Evolutionary conservation across 2,113 vertebrate genomes (phyloP).

Genomic region (Solea senegalensis): DNA sequence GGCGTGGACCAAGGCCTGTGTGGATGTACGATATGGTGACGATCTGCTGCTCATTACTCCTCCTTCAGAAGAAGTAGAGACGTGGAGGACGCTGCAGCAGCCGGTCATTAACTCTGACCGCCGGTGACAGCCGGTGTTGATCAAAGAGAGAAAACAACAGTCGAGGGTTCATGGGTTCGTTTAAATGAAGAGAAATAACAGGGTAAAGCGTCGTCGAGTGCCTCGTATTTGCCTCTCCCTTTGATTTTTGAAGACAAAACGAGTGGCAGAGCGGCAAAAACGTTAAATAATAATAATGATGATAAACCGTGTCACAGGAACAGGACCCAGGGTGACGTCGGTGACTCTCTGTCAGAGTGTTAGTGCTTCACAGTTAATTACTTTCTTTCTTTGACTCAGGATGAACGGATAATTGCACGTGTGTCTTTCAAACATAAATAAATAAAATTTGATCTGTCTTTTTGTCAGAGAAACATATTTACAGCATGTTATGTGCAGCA

Average conservation of each 20-base stretch:
- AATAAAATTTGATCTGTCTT: background rate
- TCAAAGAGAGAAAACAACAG: slow-evolving; percentile 27
- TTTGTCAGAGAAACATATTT: too few species aligned
- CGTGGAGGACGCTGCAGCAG: slow-evolving; percentile 25
- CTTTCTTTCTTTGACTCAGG: slow-evolving; percentile 13
- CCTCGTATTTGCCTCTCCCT: slow-evolving; percentile 6
- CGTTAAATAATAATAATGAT: background rate
- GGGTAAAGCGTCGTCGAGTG: background rate
- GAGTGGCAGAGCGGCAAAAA: slow-evolving; percentile 26
- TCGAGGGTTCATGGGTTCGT: slow-evolving; percentile 8
- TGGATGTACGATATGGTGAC: slow-evolving; percentile 11
- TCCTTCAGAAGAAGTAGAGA: slow-evolving; percentile 21
- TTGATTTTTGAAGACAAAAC: slow-evolving; percentile 45
- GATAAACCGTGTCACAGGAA: slow-evolving; percentile 33
- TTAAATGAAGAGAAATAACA: slow-evolving; percentile 40
- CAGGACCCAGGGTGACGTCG: slow-evolving; percentile 19
- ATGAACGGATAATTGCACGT: slow-evolving; percentile 14
- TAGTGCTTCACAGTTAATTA: slow-evolving; percentile 17
- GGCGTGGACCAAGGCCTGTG: slow-evolving; percentile 3
- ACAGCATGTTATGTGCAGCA: too few species aligned
- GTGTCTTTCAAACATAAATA: slow-evolving; percentile 6
- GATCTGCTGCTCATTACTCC: slow-evolving; percentile 61
- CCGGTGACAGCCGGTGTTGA: slow-evolving; percentile 21
- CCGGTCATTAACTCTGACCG: slow-evolving; percentile 42
- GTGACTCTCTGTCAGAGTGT: slow-evolving; percentile 23